Evolutionary conservation across 2,797 vertebrate genomes (phyloP).

Genomic region (Craterocephalus amniculus): DNA sequence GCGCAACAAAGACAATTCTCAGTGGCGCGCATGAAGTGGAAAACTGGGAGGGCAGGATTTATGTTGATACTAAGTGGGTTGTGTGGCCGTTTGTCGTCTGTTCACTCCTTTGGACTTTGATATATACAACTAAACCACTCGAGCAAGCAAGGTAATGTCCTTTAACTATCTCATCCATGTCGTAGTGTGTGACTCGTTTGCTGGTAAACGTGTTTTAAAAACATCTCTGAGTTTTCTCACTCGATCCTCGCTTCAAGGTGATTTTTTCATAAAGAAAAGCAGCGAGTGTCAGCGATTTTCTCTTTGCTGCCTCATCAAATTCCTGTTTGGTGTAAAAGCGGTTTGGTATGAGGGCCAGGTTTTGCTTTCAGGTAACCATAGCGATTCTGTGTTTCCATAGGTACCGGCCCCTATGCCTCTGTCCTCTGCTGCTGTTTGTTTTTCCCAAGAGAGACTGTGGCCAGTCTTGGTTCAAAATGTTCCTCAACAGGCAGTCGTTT

Average conservation of each 20-base stretch:
- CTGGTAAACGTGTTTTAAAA: not conserved
- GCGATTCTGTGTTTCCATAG: constrained; percentile 65
- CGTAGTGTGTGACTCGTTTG: not conserved
- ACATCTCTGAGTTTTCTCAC: not conserved
- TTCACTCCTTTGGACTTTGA: constrained; percentile 67
- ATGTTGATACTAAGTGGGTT: constrained; percentile 43
- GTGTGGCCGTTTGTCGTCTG: constrained; percentile 38
- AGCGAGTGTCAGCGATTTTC: constrained; percentile 27
- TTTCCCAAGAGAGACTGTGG: constrained; percentile 73
- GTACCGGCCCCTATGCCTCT: constrained; percentile 44
- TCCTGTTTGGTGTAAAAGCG: constrained; percentile 51
- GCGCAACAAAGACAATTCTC: constrained; percentile 42
- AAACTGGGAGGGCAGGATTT: constrained; percentile 53
- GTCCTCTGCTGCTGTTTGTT: constrained; percentile 68
- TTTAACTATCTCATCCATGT: not conserved
- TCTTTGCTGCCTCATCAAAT: constrained; percentile 53
- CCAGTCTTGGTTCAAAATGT: constrained; percentile 54
- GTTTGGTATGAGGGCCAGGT: constrained; percentile 54
- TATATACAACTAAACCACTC: constrained; percentile 40
- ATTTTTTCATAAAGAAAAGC: constrained; percentile 28
- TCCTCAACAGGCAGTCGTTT: constrained; percentile 29
- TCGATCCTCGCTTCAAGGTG: constrained; percentile 9
- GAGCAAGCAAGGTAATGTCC: constrained; percentile 58
- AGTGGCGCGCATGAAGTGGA: constrained; percentile 12
- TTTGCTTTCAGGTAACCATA: constrained; percentile 68